Base-by-base conservation (phyloP, 2,113 vertebrate species). In the Zosterops pallidus region DNA sequence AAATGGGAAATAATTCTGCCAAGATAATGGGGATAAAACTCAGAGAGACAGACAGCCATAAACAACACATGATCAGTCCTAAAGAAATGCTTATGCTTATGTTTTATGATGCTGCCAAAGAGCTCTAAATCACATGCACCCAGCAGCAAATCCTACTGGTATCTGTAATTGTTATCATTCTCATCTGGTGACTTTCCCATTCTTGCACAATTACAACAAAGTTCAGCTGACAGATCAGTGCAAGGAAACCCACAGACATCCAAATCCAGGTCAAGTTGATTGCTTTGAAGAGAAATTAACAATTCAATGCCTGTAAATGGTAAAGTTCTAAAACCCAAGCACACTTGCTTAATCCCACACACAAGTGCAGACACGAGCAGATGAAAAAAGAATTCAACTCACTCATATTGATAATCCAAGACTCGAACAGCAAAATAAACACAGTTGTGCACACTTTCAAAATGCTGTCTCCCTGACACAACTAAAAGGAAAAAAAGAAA, bases 391-490 rank as follows among this genome's bases (percentile, higher is more conserved):
- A 20, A 59, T 35, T 92, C 49, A 91, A 99, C 99, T 98, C 95
- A 99, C 99, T 98, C 98, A 97, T 99, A 99, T 71, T 99, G 99
- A 95, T 98, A 98, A 96, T 99, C 98, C 96, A 99, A 97, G 94
- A 99, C 99, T 86, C 88, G 98, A 37, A 99, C 98, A 6, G 99
- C 99, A 97, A 99, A 99, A 96, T 99, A 99, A 80, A 99, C 99
- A 97, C 99, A 99, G 63, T 99, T 99, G 95, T 99, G 99, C 74
- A 99, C 98, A 86, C 97, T 99, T 94, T 96, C 97, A 86, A 99
- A 98, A 93, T 99, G 98, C 25, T 98, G 98, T 57, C 89, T 98
- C 92, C 98, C 98, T 83, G 99, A 89, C 15, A 97, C 92, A 96
- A 98, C 99, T 99, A 93, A 64, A 17, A 33, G 42, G 7, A 12